These are phyloP conservation scores for Neodiprion fabricii DNA, from an alignment of 1,140 invertebrate genomes.

Conservation along the genomic window DNA sequence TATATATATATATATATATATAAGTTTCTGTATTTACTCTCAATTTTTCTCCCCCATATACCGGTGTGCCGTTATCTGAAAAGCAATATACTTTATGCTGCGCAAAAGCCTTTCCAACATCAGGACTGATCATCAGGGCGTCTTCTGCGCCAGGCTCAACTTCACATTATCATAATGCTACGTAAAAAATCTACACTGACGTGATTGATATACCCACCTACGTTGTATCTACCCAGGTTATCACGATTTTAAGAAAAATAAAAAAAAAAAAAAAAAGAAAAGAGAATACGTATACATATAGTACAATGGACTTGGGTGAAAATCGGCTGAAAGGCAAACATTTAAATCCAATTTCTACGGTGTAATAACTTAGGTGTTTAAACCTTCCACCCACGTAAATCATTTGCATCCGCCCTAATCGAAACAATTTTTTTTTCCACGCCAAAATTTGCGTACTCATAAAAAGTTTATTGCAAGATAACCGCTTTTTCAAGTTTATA, in stretches of 20 bases:
- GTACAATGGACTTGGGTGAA: neutral
- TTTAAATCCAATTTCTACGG: neutral
- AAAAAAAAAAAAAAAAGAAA: neutral
- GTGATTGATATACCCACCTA: neutral
- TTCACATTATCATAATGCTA: slow-evolving; percentile 7
- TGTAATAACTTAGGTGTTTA: too few species aligned
- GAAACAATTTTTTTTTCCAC: too few species aligned
- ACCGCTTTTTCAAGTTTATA: too few species aligned
- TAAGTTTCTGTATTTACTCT: neutral
- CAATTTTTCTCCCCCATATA: neutral
- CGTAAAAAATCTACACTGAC: neutral
- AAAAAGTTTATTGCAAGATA: too few species aligned
- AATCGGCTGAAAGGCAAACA: neutral
- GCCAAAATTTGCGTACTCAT: too few species aligned
- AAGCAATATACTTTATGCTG: neutral
- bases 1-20: too few species aligned
- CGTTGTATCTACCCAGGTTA: neutral
- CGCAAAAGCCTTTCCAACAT: neutral
- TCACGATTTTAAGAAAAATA: neutral
- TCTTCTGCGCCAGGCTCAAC: slow-evolving; percentile 4
- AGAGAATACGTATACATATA: neutral
- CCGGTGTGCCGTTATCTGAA: neutral
- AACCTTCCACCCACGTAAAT: too few species aligned
- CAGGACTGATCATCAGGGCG: slow-evolving; percentile 2
- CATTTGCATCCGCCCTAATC: too few species aligned